Conservation (phyloP, 2,113 vertebrate species). For the Oryzias javanicus region DNA sequence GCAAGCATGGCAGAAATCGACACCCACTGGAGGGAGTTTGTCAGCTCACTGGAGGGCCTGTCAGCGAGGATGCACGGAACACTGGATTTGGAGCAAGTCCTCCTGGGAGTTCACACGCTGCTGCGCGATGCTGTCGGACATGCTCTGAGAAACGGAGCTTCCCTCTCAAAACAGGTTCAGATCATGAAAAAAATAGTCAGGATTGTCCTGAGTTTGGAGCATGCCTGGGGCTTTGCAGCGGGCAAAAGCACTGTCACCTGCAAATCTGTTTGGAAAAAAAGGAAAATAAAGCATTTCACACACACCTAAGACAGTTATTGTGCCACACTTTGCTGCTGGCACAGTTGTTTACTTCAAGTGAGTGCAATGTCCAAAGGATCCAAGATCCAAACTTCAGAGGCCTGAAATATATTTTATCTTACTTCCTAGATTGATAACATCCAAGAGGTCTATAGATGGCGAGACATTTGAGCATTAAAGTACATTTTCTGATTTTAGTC, state of each 20-base stretch:
- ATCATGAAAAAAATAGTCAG: slow-evolving; percentile 1
- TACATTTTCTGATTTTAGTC: too few relatives aligned
- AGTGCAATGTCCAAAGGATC: neutral
- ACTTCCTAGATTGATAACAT: too few relatives aligned
- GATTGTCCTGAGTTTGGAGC: neutral
- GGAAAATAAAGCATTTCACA: neutral
- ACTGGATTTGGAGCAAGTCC: slow-evolving; percentile 77
- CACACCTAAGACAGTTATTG: neutral
- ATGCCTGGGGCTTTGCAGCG: neutral
- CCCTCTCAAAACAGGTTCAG: slow-evolving; percentile 81
- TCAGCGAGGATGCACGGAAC: slow-evolving; percentile 76
- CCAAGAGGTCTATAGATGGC: too few relatives aligned
- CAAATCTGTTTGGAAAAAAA: slow-evolving; percentile 1
- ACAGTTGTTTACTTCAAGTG: neutral
- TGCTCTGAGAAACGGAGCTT: slow-evolving; percentile 65
- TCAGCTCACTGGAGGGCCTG: slow-evolving; percentile 83
- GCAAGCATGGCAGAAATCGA: slow-evolving; percentile 85
- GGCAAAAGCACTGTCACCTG: slow-evolving; percentile 1
- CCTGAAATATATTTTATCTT: too few relatives aligned
- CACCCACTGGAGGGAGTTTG: slow-evolving; percentile 81
- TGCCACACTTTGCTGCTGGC: neutral
- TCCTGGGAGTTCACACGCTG: slow-evolving; percentile 79
- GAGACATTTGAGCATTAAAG: too few relatives aligned
- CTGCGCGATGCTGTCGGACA: slow-evolving; percentile 80
- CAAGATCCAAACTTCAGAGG: too few relatives aligned